phyloP scores from a whole-genome alignment of 2,888 invertebrate genomes.

The Caenorhabditis sp. region DNA sequence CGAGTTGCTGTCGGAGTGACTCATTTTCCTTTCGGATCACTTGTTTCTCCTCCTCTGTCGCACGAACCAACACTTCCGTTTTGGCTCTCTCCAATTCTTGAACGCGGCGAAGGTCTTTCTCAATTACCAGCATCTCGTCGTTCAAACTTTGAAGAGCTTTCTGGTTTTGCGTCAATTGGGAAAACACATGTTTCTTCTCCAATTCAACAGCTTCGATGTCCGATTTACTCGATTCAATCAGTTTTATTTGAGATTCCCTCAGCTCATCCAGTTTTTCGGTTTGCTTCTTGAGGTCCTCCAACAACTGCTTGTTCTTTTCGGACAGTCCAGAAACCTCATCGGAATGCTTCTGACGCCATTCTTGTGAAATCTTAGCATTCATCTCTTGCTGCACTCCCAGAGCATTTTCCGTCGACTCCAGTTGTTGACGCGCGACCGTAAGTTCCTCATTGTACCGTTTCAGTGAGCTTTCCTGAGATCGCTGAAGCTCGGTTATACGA shows the following conservation, averaged over 20 bases:
- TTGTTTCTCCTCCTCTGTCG: constrained; percentile 18
- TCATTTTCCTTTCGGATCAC: constrained; percentile 9
- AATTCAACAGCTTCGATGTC: background rate
- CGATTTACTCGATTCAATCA: background rate
- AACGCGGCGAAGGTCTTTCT: constrained; percentile 3
- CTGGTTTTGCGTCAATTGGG: too few relatives aligned
- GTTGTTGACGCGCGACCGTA: background rate
- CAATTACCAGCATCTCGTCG: background rate
- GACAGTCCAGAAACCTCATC: background rate
- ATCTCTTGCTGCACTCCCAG: background rate
- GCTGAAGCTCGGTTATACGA: background rate
- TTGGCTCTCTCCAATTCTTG: constrained; percentile 9
- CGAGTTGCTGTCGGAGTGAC: background rate
- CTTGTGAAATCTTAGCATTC: background rate
- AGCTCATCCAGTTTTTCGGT: background rate
- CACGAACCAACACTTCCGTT: constrained; percentile 2
- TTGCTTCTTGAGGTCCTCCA: background rate
- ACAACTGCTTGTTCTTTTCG: background rate
- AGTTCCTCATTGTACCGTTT: constrained; percentile 2
- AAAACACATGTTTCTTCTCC: background rate
- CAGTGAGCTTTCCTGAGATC: background rate
- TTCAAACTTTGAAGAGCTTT: too few relatives aligned
- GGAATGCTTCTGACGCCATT: background rate
- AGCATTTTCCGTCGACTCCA: background rate
- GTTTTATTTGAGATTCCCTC: background rate